Base-by-base conservation (phyloP, 2,797 vertebrate genomes). In the Hydrocynus forskahlii region DNA sequence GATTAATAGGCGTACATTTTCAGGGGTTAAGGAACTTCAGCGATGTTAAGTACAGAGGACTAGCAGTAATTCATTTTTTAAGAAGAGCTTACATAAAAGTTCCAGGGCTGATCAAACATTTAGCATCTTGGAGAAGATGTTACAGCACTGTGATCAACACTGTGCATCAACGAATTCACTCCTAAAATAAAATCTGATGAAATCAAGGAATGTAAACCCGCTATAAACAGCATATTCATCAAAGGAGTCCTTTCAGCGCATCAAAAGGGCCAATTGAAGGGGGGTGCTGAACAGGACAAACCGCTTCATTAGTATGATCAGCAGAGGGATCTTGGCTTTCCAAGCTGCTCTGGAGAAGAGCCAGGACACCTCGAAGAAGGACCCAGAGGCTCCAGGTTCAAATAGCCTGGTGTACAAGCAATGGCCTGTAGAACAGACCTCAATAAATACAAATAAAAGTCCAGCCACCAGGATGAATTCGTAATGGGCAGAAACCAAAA, bases 261-360 rank as follows among this genome's bases (percentile, higher is more conserved):
- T 60, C 54, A 74, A 74, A 74, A 35, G 12, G 55, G 10, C 72
- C 13, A n/a, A 43, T 74, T 74, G 55, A 74, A 74, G 12, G 72
- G n/a, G 25, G 45, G 43, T 7, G 43, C 54, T 43, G 38, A 60
- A 43, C 54, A 59, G 72, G 55, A 74, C 72, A 74, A 60, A 74
- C 55, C 13, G 55, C 72, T 59, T 74, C 72, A 74, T 74, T 74
- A 74, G 72, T 74, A 74, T 74, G 72, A 74, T 74, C 72, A 43
- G 38, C 19, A 19, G 9, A 12, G 25, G 54, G 48, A 54, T 29
- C 70, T 73, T 21, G 9, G 70, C 70, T 73, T 57, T 73, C 70
- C 69, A 54, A 54, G 69, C 69, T 71, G 48, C 69, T 73, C 50
- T 73, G 70, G 52, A 57, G 55, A 25, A 60, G 25, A 45, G 55